A percentile compares a stretch with the other conserved stretches of the same genome.
Conservation (phyloP, 2,888 invertebrate genomes). For the Brachyptera putata region DNA sequence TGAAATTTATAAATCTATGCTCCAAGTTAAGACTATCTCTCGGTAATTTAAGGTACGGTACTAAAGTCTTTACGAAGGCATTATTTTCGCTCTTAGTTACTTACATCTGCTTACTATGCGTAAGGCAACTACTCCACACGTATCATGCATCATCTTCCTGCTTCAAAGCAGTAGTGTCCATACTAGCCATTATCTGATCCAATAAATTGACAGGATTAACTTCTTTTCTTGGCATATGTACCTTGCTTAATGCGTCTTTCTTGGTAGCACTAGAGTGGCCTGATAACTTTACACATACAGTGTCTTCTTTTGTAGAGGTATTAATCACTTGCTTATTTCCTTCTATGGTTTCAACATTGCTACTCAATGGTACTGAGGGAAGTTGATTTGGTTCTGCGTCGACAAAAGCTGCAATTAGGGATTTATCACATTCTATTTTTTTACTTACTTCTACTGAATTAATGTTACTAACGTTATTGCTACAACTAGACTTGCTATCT, state of each 20-base stretch:
- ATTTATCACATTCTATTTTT: neutral
- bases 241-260: slow-evolving; percentile 23
- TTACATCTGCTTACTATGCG: slow-evolving; percentile 19
- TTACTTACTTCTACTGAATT: no score
- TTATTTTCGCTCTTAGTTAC: no score
- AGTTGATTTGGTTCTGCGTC: neutral
- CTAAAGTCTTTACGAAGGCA: slow-evolving; percentile 31
- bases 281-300: no score
- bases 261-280: no score
- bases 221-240: slow-evolving; percentile 12
- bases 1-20: no score
- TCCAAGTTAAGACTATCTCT: no score
- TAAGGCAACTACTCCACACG: no score
- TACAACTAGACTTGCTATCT: slow-evolving; percentile 12
- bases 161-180: slow-evolving; percentile 28
- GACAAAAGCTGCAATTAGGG: neutral
- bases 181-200: slow-evolving; percentile 32
- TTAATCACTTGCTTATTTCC: slow-evolving; percentile 7
- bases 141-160: slow-evolving; percentile 27
- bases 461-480: no score
- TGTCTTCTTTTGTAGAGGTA: slow-evolving; percentile 24
- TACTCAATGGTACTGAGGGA: neutral
- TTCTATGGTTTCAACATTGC: no score
- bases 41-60: no score
- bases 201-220: slow-evolving; percentile 28